Conservation (phyloP, 2,888 invertebrate species). For the Trimorus sp. region DNA sequence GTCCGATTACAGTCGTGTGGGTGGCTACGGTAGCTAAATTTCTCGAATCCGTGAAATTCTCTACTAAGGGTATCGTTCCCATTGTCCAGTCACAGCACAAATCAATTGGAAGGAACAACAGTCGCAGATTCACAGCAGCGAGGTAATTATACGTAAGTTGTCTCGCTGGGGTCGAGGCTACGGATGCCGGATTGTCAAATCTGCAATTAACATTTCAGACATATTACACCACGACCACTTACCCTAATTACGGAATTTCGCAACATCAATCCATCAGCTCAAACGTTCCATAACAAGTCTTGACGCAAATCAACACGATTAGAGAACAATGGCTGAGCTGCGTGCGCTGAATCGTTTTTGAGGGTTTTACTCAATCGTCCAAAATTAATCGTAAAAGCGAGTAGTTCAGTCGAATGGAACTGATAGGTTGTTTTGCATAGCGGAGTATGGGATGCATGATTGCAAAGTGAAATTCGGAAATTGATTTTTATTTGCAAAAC, state of each 20-base stretch:
- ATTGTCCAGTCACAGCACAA: slow-evolving; percentile 99
- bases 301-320: slow-evolving; percentile 39
- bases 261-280: slow-evolving; percentile 55
- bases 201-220: slow-evolving; percentile 81
- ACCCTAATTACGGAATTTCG: slow-evolving; percentile 47
- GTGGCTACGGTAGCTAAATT: slow-evolving; percentile 90
- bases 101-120: slow-evolving; percentile 93
- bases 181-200: slow-evolving; percentile 98
- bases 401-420: too few species aligned
- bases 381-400: too few species aligned
- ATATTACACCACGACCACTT: slow-evolving; percentile 53
- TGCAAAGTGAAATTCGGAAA: background rate
- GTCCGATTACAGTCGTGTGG: slow-evolving; percentile 85
- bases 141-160: slow-evolving; percentile 97
- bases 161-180: slow-evolving; percentile 90
- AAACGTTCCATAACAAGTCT: slow-evolving; percentile 46
- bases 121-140: slow-evolving; percentile 94
- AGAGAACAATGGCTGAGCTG: slow-evolving; percentile 4
- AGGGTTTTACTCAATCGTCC: too few species aligned
- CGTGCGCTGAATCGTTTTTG: too few species aligned
- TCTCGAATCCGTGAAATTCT: slow-evolving; percentile 89
- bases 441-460: background rate
- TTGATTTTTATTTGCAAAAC: too few species aligned
- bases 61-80: slow-evolving; percentile 95
- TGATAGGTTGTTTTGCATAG: too few species aligned